Conservation (phyloP, 92 coral and sea anemone genomes). For the Muricea muricata region DNA sequence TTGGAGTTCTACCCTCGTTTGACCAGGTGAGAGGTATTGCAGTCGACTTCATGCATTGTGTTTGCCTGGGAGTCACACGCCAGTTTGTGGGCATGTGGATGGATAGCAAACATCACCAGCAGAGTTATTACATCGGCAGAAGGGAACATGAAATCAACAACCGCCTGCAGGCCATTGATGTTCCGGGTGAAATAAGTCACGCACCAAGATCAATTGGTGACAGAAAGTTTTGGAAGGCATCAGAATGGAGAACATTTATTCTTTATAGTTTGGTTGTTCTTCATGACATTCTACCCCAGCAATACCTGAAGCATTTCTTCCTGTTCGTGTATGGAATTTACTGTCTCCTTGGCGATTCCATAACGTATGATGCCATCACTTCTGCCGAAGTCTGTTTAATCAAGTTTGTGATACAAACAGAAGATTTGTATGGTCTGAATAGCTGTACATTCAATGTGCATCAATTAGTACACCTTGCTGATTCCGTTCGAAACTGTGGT, state of each 20-base stretch:
- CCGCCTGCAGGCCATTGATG: not conserved
- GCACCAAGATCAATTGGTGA: conserved; percentile 15
- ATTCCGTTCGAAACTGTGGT: conserved; percentile 21
- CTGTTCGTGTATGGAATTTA: not conserved
- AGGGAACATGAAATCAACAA: not conserved
- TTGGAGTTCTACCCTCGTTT: not conserved
- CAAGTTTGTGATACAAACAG: no score
- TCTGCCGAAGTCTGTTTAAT: conserved; percentile 10
- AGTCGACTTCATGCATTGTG: conserved; percentile 24
- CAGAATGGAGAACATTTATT: not conserved
- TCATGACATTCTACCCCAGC: not conserved
- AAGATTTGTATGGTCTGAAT: conserved; percentile 4
- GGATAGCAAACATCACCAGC: not conserved
- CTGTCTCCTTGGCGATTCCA: not conserved
- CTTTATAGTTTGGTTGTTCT: not conserved
- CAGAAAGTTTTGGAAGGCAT: conserved; percentile 10
- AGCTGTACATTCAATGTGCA: conserved; percentile 2
- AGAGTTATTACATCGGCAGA: not conserved
- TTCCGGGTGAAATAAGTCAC: not conserved
- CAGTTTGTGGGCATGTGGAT: conserved; percentile 4
- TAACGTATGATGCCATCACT: not conserved
- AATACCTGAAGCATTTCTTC: not conserved
- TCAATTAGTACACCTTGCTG: not conserved
- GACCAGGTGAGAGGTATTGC: conserved; percentile 13
- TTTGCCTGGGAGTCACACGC: conserved; percentile 11